Evolutionary conservation across 2,888 invertebrate species (phyloP).

Genomic region (Chamaedrilus cognettii): DNA sequence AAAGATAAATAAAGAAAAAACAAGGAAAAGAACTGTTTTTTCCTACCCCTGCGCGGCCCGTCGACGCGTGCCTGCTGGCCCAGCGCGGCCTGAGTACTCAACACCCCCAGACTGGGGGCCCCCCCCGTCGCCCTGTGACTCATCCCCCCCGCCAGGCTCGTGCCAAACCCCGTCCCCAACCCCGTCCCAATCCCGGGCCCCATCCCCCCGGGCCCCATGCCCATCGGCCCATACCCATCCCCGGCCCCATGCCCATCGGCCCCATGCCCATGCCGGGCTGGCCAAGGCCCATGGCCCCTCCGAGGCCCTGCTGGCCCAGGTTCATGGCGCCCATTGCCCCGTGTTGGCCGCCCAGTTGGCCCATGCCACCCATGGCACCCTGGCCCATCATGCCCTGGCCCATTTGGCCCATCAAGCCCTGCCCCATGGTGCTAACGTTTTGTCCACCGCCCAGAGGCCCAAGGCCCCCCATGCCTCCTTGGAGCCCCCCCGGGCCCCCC

Average conservation of each 20-base stretch:
- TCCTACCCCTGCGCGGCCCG: background rate
- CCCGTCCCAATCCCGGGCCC: constrained; percentile 18
- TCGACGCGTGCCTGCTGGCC: constrained; percentile 12
- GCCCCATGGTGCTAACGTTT: too few species aligned
- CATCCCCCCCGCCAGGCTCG: constrained; percentile 9
- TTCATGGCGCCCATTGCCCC: too few species aligned
- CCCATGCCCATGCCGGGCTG: background rate
- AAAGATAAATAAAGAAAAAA: too few species aligned
- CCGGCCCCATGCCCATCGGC: background rate
- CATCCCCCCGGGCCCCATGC: background rate
- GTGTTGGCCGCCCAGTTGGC: background rate
- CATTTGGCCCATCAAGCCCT: too few species aligned
- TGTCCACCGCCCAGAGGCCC: too few species aligned
- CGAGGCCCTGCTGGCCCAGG: too few species aligned
- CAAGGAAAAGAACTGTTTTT: too few species aligned
- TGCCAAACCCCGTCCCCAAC: constrained; percentile 18
- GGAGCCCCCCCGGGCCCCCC: too few species aligned
- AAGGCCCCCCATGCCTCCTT: too few species aligned
- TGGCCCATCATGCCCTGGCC: too few species aligned
- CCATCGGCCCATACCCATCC: background rate
- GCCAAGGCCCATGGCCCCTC: background rate
- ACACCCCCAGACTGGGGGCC: constrained; percentile 42
- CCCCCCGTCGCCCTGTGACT: constrained; percentile 39
- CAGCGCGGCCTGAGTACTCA: constrained; percentile 41
- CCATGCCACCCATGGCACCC: too few species aligned